phyloP scores from a whole-genome alignment of 2,888 invertebrate species.

The Hydrotaea cyrtoneurina region DNA sequence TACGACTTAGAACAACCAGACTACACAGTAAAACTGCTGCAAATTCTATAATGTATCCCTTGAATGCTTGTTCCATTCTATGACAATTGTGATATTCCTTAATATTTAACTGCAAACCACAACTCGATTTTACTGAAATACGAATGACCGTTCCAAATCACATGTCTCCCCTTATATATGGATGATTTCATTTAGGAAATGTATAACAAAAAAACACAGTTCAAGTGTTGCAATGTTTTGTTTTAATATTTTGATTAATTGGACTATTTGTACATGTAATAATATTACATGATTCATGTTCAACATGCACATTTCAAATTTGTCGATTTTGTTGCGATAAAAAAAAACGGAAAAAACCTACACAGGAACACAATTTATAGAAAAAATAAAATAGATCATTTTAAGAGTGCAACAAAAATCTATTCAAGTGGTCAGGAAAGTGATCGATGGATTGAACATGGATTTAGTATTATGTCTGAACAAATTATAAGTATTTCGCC shows the following conservation, averaged over 20 bases:
- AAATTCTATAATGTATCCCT: not conserved
- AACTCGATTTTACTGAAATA: not conserved
- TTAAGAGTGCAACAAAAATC: too few species aligned
- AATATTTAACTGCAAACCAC: not conserved
- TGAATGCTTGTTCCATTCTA: not conserved
- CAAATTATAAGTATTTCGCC: too few species aligned
- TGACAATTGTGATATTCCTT: not conserved
- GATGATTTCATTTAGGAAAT: not conserved
- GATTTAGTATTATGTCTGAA: too few species aligned
- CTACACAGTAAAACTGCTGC: not conserved
- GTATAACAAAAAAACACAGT: not conserved
- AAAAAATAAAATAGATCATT: too few species aligned
- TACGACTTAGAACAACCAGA: not conserved
- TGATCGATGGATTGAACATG: too few species aligned
- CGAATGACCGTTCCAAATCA: not conserved
- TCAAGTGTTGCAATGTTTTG: not conserved
- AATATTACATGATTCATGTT: conserved; percentile 11
- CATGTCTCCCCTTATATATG: not conserved
- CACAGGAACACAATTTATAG: too few species aligned
- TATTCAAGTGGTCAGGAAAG: too few species aligned
- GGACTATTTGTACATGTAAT: not conserved
- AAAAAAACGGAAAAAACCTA: too few species aligned
- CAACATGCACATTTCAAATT: not conserved
- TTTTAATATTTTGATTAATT: conserved; percentile 10
- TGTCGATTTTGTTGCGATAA: not conserved